Percentiles rank a stretch among this genome's conserved stretches.
phyloP scores from a whole-genome alignment of 30 jellyfish, hydroid and myxozoan genomes.

The Chironex yamaguchii region DNA sequence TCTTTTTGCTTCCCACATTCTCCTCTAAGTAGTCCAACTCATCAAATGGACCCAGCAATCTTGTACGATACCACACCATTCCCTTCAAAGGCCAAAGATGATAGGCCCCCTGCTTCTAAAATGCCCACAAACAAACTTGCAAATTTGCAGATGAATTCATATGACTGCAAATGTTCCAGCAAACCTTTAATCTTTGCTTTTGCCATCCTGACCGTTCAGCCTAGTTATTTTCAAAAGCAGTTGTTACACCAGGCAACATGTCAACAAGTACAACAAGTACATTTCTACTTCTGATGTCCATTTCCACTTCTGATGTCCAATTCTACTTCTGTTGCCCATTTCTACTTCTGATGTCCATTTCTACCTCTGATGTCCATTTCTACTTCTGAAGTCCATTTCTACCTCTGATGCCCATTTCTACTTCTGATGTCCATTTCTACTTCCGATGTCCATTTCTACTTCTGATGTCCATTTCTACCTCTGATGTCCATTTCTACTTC shows the following conservation, averaged over 20 bases:
- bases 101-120: constrained; percentile 54
- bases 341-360: too few relatives aligned
- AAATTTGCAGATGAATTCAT: constrained; percentile 46
- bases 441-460: too few relatives aligned
- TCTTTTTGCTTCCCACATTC: constrained; percentile 43
- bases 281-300: too few relatives aligned
- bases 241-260: constrained; percentile 57
- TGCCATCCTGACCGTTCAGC: constrained; percentile 67
- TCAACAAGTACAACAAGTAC: not conserved
- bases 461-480: too few relatives aligned
- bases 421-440: too few relatives aligned
- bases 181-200: constrained; percentile 71
- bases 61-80: constrained; percentile 57
- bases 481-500: too few relatives aligned
- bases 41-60: constrained; percentile 16
- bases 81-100: constrained; percentile 69
- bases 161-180: constrained; percentile 51
- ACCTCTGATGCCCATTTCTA: too few relatives aligned
- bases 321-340: too few relatives aligned
- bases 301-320: too few relatives aligned
- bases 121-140: constrained; percentile 64
- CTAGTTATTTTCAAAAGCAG: constrained; percentile 58
- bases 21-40: constrained; percentile 52
- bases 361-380: too few relatives aligned
- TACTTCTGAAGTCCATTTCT: too few relatives aligned